phyloP scores from a whole-genome alignment of 1,140 invertebrate genomes.

The Caenorhabditis tropicalis region DNA sequence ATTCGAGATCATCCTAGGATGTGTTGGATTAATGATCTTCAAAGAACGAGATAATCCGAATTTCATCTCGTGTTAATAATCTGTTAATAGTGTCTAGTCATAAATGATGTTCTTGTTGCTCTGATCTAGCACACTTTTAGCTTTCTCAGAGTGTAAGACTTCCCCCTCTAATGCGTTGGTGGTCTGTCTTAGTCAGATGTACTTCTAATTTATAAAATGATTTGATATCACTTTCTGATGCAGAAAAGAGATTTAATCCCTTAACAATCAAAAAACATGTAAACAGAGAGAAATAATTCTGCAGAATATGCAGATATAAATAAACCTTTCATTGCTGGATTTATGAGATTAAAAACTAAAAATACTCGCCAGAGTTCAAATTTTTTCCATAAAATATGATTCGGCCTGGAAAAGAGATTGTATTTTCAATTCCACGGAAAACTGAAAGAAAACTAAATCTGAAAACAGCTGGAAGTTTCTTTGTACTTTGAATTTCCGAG shows the following conservation, averaged over 20 bases:
- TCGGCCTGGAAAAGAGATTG: no score
- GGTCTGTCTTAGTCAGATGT: not conserved
- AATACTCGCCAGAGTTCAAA: not conserved
- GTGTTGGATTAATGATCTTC: slow-evolving; percentile 32
- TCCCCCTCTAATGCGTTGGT: not conserved
- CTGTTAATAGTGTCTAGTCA: not conserved
- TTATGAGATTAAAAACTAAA: not conserved
- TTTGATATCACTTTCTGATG: not conserved
- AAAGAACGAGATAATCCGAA: not conserved
- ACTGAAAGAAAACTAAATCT: not conserved
- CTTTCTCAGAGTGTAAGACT: not conserved
- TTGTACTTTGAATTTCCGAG: not conserved
- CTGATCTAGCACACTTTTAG: not conserved
- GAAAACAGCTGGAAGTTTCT: not conserved
- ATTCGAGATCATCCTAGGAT: slow-evolving; percentile 1
- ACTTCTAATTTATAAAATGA: slow-evolving; percentile 7
- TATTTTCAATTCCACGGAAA: no score
- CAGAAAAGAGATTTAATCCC: not conserved
- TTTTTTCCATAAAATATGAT: not conserved
- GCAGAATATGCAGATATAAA: not conserved
- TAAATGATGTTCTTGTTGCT: not conserved
- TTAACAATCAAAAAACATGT: not conserved
- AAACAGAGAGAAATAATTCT: not conserved
- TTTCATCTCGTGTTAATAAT: not conserved
- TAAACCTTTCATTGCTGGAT: no score